Evolutionary conservation across 1,140 invertebrate genomes (phyloP), one percentile per base, ranked within the genome.

Genomic region (Cyclargus thomasi): DNA sequence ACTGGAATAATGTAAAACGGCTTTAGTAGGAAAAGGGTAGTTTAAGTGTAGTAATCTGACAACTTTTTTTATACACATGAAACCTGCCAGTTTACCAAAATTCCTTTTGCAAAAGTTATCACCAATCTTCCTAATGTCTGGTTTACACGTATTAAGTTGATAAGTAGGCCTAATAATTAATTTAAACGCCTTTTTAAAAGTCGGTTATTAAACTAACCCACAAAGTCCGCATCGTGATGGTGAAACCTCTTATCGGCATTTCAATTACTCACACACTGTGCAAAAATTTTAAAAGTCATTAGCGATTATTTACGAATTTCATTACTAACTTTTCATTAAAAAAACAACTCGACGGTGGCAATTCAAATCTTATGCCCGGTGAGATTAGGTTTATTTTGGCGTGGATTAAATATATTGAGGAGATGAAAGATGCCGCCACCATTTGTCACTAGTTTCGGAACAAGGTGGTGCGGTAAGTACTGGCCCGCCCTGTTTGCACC

Each of bases 381-480:
- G 17, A 10, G 0, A 21, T 76, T 77, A 62, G 66, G 76, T 81
- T 72, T 59, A 75, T 73, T 75, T 77, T 85, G 29, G 64, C 64
- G 55, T 71, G 64, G 20, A 21, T 55, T 65, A 21, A 53, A 72
- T 69, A 69, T 74, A 67, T 65, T 67, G 69, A 80, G 65, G 77
- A 83, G 84, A 86, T 89, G 78, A 87, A 89, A 89, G 83, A 80
- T 76, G 78, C 86, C 86, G 85, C 83, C 72, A 81, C 79, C 86
- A 89, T 87, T 89, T 89, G 85, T 89, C 85, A 86, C 83, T 82
- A 84, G 68, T 84, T 86, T 85, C 70, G 79, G 80, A 83, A 83
- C 77, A 82, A 85, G 81, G 77, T 86, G 83, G 75, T 77, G 75
- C 68, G 70, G 77, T 79, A 82, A 81, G 77, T 76, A 67, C 70